Base-by-base conservation (phyloP, 1,140 invertebrate genomes). In the Kradibia gibbosae region DNA sequence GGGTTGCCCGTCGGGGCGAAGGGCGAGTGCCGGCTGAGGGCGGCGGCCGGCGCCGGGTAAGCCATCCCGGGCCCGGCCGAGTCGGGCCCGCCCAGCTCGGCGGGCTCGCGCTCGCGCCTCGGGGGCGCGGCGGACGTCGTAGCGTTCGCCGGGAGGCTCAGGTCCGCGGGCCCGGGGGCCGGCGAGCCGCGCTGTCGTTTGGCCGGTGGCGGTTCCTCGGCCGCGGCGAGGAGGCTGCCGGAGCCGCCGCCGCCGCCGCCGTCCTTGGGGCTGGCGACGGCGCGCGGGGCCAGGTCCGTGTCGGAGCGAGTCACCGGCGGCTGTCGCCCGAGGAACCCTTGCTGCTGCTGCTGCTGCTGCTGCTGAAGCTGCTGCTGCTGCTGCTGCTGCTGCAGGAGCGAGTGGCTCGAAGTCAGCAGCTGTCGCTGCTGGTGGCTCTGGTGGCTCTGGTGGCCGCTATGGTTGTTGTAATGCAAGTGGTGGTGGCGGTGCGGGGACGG, bases 51-150 rank as follows among this genome's bases (percentile, higher is more conserved):
- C 86, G 90, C 90, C 87, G 90, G 90, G 89, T 91, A 91, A 87
- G 91, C 91, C 90, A 91, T 91, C 86, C 90, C 90, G 89, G 90
- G 91, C 88, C 90, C 90, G 87, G 86, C 89, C 87, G 89, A 87
- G 88, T 89, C 90, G 86, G 87, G 88, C 84, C 89, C 89, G 86
- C 89, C 88, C 86, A 89, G 90, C 76, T 88, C 89, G 81, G 86
- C 57, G 65, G 81, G 72, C 74, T 80, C 67, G 48, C 74, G 76
- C 31, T 78, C 85, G 70, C 75, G 82, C 85, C 83, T 85, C 86
- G 81, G 84, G 77, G 81, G 86, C 86, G 84, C 89, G 83, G 81
- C 39, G 67, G 84, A 60, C 78, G 78, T 81, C 80, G 79, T 82
- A 20, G 50, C 53, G 60, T 13, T 31, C 70, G 70, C 17, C 78